Evolutionary conservation across 2,888 invertebrate species (phyloP).

Genomic region (Endomychus coccineus): DNA sequence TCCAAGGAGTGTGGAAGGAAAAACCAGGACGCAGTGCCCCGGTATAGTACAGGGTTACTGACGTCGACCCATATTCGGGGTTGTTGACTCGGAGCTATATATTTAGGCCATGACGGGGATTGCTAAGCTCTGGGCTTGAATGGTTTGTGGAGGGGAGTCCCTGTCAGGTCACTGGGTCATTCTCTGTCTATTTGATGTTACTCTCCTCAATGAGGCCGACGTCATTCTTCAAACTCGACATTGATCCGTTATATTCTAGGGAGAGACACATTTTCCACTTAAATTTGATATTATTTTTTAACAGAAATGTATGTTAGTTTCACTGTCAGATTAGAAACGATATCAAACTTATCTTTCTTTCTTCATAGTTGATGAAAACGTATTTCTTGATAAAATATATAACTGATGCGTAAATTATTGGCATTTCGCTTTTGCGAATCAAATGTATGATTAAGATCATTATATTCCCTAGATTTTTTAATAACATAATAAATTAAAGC

Average conservation of each 20-base stretch:
- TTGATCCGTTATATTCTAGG: slow-evolving; percentile 9
- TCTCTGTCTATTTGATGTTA: slow-evolving; percentile 6
- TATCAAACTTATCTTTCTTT: no score
- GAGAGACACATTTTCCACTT: no score
- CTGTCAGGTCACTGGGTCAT: slow-evolving; percentile 13
- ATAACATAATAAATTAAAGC: no score
- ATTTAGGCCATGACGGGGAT: slow-evolving; percentile 11
- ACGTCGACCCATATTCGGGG: slow-evolving; percentile 13
- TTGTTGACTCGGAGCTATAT: slow-evolving; percentile 11
- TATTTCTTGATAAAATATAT: no score
- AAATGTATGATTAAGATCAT: no score
- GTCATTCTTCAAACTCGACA: slow-evolving; percentile 8
- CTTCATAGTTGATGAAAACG: no score
- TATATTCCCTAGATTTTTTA: no score
- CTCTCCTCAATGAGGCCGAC: slow-evolving; percentile 11
- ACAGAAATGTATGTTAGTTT: no score
- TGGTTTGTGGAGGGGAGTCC: slow-evolving; percentile 2
- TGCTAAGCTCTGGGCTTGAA: slow-evolving; percentile 1
- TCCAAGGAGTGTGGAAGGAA: slow-evolving; percentile 5
- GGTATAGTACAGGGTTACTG: slow-evolving; percentile 1
- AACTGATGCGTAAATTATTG: no score
- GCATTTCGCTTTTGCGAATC: no score
- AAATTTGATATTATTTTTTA: no score
- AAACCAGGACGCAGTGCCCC: slow-evolving; percentile 5
- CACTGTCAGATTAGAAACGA: no score